Conservation (phyloP, 2,888 invertebrate genomes). For the Bedellia somnulentella region DNA sequence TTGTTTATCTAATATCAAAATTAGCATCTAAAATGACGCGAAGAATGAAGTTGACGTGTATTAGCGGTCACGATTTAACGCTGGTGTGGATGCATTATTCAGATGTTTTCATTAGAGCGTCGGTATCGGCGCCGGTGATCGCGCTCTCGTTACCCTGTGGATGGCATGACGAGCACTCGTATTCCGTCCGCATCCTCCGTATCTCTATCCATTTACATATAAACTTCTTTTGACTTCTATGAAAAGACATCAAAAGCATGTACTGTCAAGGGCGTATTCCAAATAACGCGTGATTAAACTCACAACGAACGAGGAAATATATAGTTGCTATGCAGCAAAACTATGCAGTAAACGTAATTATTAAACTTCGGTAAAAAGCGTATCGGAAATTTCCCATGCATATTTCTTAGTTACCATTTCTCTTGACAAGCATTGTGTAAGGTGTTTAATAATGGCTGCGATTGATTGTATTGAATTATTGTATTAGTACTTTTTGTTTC, state of each 20-base stretch:
- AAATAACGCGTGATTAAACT: no score
- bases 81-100: constrained; percentile 61
- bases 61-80: constrained; percentile 58
- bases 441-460: neutral
- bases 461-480: neutral
- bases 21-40: no score
- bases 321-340: no score
- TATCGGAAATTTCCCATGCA: constrained; percentile 1
- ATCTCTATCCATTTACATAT: constrained; percentile 23
- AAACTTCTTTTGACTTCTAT: constrained; percentile 19
- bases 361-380: no score
- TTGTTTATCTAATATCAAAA: no score
- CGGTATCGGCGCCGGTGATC: constrained; percentile 48
- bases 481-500: neutral
- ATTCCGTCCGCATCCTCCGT: constrained; percentile 24
- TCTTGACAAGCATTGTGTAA: neutral
- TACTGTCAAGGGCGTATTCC: no score
- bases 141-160: constrained; percentile 56
- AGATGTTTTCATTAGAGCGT: constrained; percentile 57
- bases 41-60: constrained; percentile 39
- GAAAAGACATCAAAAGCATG: no score
- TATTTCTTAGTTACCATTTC: constrained; percentile 1
- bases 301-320: no score
- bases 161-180: constrained; percentile 57
- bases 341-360: no score